phyloP scores from a whole-genome alignment of 2,113 vertebrate species.

The Pardalotus punctatus region DNA sequence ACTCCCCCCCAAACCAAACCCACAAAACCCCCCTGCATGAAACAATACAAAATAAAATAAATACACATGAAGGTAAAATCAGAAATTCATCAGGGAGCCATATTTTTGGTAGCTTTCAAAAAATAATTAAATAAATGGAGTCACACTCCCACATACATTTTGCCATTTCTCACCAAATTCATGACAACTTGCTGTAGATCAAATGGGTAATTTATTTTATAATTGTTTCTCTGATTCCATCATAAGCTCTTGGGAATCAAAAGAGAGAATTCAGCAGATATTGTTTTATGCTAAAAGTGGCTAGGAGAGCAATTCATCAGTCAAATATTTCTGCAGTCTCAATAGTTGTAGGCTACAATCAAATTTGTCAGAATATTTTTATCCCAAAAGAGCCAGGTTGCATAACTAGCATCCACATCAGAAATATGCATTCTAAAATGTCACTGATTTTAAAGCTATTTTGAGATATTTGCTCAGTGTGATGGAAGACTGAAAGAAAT shows the following conservation, averaged over 20 bases:
- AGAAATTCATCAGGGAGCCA: not conserved
- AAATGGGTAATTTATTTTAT: not conserved
- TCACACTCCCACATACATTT: not conserved
- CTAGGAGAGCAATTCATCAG: not conserved
- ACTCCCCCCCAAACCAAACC: rapidly evolving
- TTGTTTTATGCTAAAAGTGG: not conserved
- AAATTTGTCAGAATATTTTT: conserved; percentile 6
- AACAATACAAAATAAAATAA: not conserved
- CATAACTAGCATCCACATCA: not conserved
- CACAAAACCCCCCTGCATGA: rapidly evolving
- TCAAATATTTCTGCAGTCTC: not conserved
- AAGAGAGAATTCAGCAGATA: not conserved
- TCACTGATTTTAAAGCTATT: conserved; percentile 13
- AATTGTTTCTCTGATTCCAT: not conserved
- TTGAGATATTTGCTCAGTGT: not conserved
- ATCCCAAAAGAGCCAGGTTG: not conserved
- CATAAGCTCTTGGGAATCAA: not conserved
- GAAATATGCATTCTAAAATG: not conserved
- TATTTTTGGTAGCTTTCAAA: not conserved
- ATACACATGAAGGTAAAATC: not conserved
- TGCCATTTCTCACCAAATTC: not conserved
- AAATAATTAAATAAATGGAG: not conserved
- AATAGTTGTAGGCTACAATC: not conserved
- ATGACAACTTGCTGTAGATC: not conserved
- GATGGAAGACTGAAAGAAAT: not conserved